Evolutionary conservation across 2,888 invertebrate species (phyloP).

Genomic region (Drosophila demipolita): DNA sequence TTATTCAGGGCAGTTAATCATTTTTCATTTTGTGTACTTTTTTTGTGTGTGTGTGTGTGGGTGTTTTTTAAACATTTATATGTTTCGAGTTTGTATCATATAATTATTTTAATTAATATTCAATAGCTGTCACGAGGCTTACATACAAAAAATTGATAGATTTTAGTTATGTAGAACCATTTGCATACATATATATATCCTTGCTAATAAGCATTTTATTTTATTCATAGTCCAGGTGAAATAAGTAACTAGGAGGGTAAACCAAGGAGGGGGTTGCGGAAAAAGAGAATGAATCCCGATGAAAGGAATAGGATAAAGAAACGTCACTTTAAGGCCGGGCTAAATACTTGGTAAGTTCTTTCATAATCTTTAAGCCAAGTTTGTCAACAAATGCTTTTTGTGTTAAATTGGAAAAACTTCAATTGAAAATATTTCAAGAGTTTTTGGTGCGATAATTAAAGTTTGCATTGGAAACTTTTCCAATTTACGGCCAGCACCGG

Average conservation of each 20-base stretch:
- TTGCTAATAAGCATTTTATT: conserved; percentile 19
- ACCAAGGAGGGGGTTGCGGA: neutral
- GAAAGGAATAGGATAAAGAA: neutral
- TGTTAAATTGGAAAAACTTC: conserved; percentile 15
- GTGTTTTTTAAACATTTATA: conserved; percentile 74
- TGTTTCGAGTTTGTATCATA: conserved; percentile 60
- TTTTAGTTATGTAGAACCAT: conserved; percentile 54
- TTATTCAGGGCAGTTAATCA: conserved; percentile 71
- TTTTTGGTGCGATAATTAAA: conserved; percentile 5
- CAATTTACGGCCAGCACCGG: conserved; percentile 2
- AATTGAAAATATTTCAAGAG: conserved; percentile 4
- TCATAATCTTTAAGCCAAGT: neutral
- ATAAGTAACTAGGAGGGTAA: neutral
- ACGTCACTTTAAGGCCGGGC: neutral
- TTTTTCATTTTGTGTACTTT: conserved; percentile 28
- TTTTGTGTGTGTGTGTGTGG: conserved; percentile 24
- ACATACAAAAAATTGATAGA: conserved; percentile 42
- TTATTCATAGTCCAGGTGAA: conserved; percentile 6
- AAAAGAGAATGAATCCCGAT: neutral
- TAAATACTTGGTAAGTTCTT: neutral
- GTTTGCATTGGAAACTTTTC: conserved; percentile 8
- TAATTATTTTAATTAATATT: conserved; percentile 61
- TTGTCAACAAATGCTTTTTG: conserved; percentile 4
- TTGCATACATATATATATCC: conserved; percentile 57
- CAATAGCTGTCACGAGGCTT: conserved; percentile 65